Conservation (phyloP, 2,888 invertebrate species). For the Erebia ligea region DNA sequence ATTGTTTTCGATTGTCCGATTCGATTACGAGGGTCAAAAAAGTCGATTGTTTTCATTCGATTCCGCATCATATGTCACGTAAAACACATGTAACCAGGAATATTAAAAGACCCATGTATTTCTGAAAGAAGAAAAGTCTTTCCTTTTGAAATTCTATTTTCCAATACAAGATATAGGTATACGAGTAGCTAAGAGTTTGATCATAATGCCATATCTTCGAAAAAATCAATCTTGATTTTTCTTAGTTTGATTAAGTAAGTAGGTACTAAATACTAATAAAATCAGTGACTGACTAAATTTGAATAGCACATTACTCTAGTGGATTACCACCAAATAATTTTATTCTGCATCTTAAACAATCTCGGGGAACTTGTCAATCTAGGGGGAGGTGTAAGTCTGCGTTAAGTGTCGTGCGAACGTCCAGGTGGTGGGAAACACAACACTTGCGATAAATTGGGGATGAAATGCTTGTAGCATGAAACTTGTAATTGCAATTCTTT, state of each 20-base stretch:
- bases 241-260: too few species aligned
- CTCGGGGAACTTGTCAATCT: slow-evolving; percentile 26
- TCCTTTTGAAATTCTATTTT: too few species aligned
- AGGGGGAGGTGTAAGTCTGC: slow-evolving; percentile 42
- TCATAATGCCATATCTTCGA: too few species aligned
- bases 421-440: slow-evolving; percentile 46
- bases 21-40: slow-evolving; percentile 65
- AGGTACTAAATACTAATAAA: too few species aligned
- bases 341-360: slow-evolving; percentile 19
- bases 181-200: too few species aligned
- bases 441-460: slow-evolving; percentile 46
- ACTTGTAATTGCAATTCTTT: slow-evolving; percentile 13
- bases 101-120: background rate
- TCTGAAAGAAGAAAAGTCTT: background rate
- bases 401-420: slow-evolving; percentile 55
- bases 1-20: slow-evolving; percentile 74
- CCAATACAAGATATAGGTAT: background rate
- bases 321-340: slow-evolving; percentile 19
- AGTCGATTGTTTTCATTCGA: slow-evolving; percentile 44
- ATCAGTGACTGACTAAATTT: too few species aligned
- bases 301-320: background rate
- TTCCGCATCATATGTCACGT: slow-evolving; percentile 39
- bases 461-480: slow-evolving; percentile 39
- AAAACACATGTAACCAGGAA: slow-evolving; percentile 33
- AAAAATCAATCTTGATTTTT: too few species aligned